A percentile compares a stretch with the other conserved stretches of the same genome.
Evolutionary conservation across 1,140 invertebrate species (phyloP).

Genomic region (Spodoptera litura): DNA sequence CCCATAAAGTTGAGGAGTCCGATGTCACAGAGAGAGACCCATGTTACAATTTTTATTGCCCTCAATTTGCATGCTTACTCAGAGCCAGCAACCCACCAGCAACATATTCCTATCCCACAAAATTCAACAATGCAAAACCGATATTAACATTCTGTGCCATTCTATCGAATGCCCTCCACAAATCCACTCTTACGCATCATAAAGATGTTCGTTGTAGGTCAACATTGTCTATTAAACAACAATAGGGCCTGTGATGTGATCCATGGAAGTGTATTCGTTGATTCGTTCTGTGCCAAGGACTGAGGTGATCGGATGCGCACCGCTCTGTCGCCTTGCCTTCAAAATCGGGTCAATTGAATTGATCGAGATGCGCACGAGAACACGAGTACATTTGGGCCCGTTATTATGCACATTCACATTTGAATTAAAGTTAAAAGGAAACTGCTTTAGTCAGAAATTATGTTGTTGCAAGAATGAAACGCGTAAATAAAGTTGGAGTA

Average conservation of each 20-base stretch:
- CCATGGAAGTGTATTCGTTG: slow-evolving; percentile 68
- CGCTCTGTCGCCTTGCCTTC: slow-evolving; percentile 68
- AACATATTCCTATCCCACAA: slow-evolving; percentile 16
- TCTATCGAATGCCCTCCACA: slow-evolving; percentile 44
- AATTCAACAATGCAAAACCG: slow-evolving; percentile 29
- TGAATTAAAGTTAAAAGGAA: slow-evolving; percentile 28
- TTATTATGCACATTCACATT: slow-evolving; percentile 27
- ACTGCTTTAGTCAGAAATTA: slow-evolving; percentile 6
- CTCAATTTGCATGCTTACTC: slow-evolving; percentile 11
- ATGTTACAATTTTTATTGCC: slow-evolving; percentile 26
- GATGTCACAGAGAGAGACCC: background rate
- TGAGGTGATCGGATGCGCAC: slow-evolving; percentile 64
- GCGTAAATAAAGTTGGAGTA: background rate
- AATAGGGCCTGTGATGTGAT: slow-evolving; percentile 76
- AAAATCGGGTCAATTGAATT: slow-evolving; percentile 65
- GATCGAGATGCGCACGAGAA: slow-evolving; percentile 50
- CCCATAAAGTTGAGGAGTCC: background rate
- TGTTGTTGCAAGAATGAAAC: slow-evolving; percentile 4
- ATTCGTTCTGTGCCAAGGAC: slow-evolving; percentile 75
- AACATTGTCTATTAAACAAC: slow-evolving; percentile 64
- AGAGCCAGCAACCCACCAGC: slow-evolving; percentile 10
- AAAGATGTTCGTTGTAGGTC: slow-evolving; percentile 65
- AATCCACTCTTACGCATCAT: slow-evolving; percentile 49
- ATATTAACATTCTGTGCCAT: slow-evolving; percentile 41
- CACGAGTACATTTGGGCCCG: background rate